Percentiles rank a stretch among this genome's conserved stretches.
These are phyloP conservation scores for Megaceryle maxima DNA, from an alignment of 2,113 vertebrate genomes.

Conservation along the genomic window DNA sequence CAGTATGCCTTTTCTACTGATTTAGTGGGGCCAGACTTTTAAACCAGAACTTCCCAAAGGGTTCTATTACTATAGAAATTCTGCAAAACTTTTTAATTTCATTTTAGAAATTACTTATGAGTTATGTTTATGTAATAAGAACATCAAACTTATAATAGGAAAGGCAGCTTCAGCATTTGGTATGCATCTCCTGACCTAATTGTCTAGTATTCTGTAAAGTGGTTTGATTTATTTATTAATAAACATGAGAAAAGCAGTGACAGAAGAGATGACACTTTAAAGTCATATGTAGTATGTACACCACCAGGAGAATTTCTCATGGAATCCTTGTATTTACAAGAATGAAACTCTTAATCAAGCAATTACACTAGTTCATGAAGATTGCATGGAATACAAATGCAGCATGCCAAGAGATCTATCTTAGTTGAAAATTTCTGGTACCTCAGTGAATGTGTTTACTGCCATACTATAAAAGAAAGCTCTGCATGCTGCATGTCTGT, in stretches of 20 bases:
- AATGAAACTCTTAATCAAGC: not conserved
- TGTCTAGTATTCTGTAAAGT: not conserved
- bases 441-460: not conserved
- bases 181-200: not conserved
- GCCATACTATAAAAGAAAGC: not conserved
- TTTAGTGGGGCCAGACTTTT: not conserved
- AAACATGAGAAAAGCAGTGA: not conserved
- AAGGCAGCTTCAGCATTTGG: not conserved
- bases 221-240: not conserved
- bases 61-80: not conserved
- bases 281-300: not conserved
- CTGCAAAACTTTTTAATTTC: not conserved
- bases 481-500: not conserved
- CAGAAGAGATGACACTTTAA: not conserved
- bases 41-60: not conserved
- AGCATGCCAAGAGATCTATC: not conserved
- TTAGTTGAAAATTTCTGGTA: not conserved
- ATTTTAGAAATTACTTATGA: not conserved
- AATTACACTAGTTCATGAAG: not conserved
- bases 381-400: not conserved
- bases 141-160: not conserved
- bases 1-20: not conserved
- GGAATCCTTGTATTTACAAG: not conserved
- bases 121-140: not conserved
- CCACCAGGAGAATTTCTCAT: not conserved